A percentile compares a stretch with the other conserved stretches of the same genome.
phyloP scores from a whole-genome alignment of 2,888 invertebrate species.

The Cryptops parisi region DNA sequence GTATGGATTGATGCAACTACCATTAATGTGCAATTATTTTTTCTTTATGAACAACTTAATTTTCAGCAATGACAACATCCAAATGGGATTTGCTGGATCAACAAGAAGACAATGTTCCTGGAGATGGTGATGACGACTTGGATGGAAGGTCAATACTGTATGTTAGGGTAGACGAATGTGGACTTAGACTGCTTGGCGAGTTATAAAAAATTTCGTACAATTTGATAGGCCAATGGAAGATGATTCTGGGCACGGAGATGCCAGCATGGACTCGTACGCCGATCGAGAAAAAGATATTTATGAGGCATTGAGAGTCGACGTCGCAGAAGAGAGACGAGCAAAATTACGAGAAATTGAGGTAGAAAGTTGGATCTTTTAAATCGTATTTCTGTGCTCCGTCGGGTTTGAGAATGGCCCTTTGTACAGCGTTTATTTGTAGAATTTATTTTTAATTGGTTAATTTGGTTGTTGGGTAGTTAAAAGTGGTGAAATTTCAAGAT shows the following conservation, averaged over 20 bases:
- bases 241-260: constrained; percentile 16
- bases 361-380: constrained; percentile 1
- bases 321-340: constrained; percentile 22
- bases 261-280: neutral
- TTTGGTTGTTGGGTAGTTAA: constrained; percentile 37
- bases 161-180: too few species aligned
- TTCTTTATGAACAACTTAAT: neutral
- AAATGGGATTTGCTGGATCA: constrained; percentile 69
- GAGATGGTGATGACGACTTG: constrained; percentile 34
- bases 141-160: constrained; percentile 44
- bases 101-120: constrained; percentile 28
- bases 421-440: too few species aligned
- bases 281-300: constrained; percentile 11
- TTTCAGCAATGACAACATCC: constrained; percentile 60
- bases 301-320: constrained; percentile 18
- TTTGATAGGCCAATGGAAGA: constrained; percentile 25
- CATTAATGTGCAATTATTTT: neutral
- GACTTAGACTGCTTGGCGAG: too few species aligned
- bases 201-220: too few species aligned
- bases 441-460: neutral
- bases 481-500: constrained; percentile 89
- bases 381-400: too few species aligned
- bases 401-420: neutral
- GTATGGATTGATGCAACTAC: constrained; percentile 7
- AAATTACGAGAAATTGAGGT: constrained; percentile 70